Base-by-base conservation (phyloP, 1,140 invertebrate species). In the Epicauta chinensis region DNA sequence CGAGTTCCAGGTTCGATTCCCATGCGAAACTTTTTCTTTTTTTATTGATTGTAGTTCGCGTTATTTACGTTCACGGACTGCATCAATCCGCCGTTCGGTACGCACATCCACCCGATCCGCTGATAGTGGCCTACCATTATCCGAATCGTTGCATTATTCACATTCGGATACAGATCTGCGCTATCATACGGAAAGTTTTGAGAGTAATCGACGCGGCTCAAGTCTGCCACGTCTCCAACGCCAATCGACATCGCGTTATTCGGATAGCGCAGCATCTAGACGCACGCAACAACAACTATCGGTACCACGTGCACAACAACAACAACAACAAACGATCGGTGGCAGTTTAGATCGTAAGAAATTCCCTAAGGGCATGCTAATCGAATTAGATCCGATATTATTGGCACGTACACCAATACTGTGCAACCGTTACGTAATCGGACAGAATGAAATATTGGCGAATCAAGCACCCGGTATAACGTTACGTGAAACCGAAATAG, bases 81-180 rank as follows among this genome's bases (percentile, higher is more conserved):
- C 75, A 23, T 82, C 80, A 3, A 76, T 77, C 58, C 75, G 80
- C 58, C 74, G 82, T 56, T 86, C 86, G 4, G 77, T 82, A 29
- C 76, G 87, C 37, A 75, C 76, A 17, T 87, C 82, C 2, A 82
- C 86, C 41, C 76, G 82, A 52, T 89, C 87, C 2, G 79, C 78
- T 0, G 82, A 86, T 58, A 81, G 77, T 10, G 75, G 51, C 49
- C 72, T 65, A 51, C 70, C 5, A 51, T 63, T 78, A 10, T 65
- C 65, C 1, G 60, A 64, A 46, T 36, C 59, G 11, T 72, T 41
- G 70, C 77, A 14, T 14, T 54, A 40, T 2, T 78, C 77, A 2
- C 75, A 81, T 65, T 81, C 78, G 23, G 80, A 77, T 63, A 73
- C 71, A 35, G 82, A 78, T 63, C 77, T 73, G 68, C n/a, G 29